Conservation (phyloP, 2,888 invertebrate genomes). For the Eristalis arbustorum region DNA sequence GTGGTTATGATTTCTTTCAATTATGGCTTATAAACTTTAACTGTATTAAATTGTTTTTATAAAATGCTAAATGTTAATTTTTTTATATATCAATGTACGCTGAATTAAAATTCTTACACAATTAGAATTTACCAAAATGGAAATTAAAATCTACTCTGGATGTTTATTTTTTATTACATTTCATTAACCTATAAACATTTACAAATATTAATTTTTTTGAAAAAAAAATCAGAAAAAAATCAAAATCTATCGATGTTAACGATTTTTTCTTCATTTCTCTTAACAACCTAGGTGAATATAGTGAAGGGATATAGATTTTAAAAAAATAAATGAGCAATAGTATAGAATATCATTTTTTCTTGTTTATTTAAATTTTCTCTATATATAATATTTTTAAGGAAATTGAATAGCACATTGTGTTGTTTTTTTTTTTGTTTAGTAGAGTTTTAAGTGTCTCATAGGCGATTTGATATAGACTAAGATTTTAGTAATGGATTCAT, state of each 20-base stretch:
- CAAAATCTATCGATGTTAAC: slow-evolving; percentile 47
- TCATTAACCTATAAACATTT: slow-evolving; percentile 39
- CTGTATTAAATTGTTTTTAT: slow-evolving; percentile 18
- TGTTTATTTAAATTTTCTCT: not conserved
- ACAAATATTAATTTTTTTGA: slow-evolving; percentile 9
- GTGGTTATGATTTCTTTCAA: not conserved
- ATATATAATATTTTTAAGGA: not conserved
- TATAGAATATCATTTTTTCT: slow-evolving; percentile 23
- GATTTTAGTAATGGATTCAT: not conserved
- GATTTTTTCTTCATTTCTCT: slow-evolving; percentile 9
- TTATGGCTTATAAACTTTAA: not conserved
- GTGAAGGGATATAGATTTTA: slow-evolving; percentile 16
- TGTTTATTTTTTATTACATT: not conserved
- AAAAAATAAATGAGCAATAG: not conserved
- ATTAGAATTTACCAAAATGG: slow-evolving; percentile 9
- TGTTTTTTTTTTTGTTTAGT: not conserved
- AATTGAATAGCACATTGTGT: slow-evolving; percentile 30
- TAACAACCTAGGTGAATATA: slow-evolving; percentile 45
- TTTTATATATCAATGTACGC: slow-evolving; percentile 11
- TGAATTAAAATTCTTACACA: slow-evolving; percentile 23
- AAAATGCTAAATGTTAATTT: slow-evolving; percentile 51
- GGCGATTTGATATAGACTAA: not conserved
- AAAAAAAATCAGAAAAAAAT: slow-evolving; percentile 1
- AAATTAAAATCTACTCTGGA: not conserved
- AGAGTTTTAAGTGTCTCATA: not conserved